Evolutionary conservation across 2,888 invertebrate species (phyloP).

Genomic region (Mythimna vitellina): DNA sequence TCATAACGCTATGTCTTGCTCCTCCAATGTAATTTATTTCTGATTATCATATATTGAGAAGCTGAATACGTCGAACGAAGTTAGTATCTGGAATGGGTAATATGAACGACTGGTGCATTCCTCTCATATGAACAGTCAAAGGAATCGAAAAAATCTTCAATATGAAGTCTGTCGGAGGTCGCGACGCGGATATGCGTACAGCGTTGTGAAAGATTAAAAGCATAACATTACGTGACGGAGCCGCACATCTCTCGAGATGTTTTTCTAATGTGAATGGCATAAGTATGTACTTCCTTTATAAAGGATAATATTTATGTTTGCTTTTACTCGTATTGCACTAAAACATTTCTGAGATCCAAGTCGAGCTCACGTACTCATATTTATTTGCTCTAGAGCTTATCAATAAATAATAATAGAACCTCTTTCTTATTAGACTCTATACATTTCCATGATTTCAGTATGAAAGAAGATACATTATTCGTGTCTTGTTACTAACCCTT

Average conservation of each 20-base stretch:
- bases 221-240: constrained; percentile 55
- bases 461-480: constrained; percentile 21
- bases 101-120: constrained; percentile 37
- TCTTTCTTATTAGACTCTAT: constrained; percentile 42
- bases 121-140: constrained; percentile 42
- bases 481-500: not conserved
- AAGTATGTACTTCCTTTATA: constrained; percentile 20
- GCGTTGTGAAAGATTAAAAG: constrained; percentile 62
- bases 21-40: constrained; percentile 14
- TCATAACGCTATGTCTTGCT: not conserved
- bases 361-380: constrained; percentile 28
- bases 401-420: constrained; percentile 52
- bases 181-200: constrained; percentile 34
- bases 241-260: constrained; percentile 31
- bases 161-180: constrained; percentile 41
- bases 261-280: constrained; percentile 43
- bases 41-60: constrained; percentile 20
- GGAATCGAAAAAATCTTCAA: constrained; percentile 39
- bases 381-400: constrained; percentile 41
- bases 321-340: constrained; percentile 57
- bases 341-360: constrained; percentile 46
- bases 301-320: constrained; percentile 46
- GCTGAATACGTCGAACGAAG: constrained; percentile 29
- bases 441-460: constrained; percentile 31
- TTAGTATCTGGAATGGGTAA: constrained; percentile 34